A percentile compares a stretch with the other conserved stretches of the same genome.
Evolutionary conservation across 2,113 vertebrate genomes (phyloP).

Genomic region (Rhagologus leucostigma): DNA sequence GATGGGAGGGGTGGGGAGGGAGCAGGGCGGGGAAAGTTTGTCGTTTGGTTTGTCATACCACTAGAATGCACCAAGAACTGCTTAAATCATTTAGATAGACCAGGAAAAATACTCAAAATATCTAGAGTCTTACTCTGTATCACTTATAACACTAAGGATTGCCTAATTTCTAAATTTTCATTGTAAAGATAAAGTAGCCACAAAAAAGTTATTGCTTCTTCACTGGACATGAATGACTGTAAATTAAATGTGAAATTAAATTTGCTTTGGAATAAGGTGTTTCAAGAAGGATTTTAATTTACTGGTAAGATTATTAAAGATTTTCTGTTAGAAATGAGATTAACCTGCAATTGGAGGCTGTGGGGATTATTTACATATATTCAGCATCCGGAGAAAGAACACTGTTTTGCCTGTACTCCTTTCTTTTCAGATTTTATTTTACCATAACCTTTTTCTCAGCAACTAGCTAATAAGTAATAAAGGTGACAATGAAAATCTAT

Average conservation of each 20-base stretch:
- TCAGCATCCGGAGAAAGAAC: neutral
- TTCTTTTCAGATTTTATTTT: neutral
- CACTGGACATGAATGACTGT: neutral
- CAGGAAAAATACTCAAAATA: neutral
- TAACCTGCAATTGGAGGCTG: neutral
- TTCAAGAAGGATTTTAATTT: neutral
- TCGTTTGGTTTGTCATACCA: neutral
- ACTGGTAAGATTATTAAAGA: neutral
- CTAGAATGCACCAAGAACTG: neutral
- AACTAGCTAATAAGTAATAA: neutral
- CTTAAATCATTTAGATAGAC: neutral
- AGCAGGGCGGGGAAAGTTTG: accelerated
- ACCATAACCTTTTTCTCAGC: neutral
- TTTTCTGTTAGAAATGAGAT: neutral
- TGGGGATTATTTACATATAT: neutral
- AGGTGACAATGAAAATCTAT: neutral
- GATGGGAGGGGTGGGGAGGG: neutral
- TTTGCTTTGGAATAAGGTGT: neutral
- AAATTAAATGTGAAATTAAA: neutral
- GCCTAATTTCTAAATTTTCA: neutral
- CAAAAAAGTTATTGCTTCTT: neutral
- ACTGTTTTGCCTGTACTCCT: neutral
- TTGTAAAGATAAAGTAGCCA: neutral
- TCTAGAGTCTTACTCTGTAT: neutral
- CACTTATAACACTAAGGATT: neutral